These are phyloP conservation scores for Pachyramphus minor DNA, from an alignment of 2,113 vertebrate genomes.

Conservation along the genomic window DNA sequence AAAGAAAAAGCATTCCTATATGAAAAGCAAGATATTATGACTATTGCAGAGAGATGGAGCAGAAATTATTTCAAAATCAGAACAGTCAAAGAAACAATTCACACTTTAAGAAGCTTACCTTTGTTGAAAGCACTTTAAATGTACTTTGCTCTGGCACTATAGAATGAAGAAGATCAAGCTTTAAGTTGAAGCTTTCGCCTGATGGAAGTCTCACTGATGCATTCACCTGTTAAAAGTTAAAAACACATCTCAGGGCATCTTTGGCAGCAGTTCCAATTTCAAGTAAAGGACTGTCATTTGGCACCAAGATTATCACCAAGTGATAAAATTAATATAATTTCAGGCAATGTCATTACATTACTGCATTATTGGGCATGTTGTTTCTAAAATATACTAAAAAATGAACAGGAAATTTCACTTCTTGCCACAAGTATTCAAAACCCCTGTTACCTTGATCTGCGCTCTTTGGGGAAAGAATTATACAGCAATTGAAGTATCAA, in stretches of 20 bases:
- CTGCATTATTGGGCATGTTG: neutral
- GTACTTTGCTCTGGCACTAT: conserved; percentile 87
- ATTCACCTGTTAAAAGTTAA: conserved; percentile 76
- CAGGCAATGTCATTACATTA: neutral
- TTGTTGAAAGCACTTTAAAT: conserved; percentile 92
- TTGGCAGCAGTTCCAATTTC: neutral
- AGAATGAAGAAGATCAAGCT: conserved; percentile 83
- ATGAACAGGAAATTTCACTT: neutral
- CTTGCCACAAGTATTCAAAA: neutral
- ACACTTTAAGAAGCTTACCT: conserved; percentile 75
- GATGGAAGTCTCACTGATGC: conserved; percentile 81
- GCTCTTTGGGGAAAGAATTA: neutral
- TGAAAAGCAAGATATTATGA: neutral
- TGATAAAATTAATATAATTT: conserved; percentile 11
- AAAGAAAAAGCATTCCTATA: neutral
- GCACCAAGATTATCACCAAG: neutral
- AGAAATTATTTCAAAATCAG: neutral
- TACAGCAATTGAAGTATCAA: neutral
- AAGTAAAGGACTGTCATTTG: neutral
- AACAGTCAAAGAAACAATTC: neutral
- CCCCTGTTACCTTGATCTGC: neutral
- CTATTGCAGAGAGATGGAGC: neutral
- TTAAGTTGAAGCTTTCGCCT: conserved; percentile 82
- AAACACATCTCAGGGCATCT: neutral
- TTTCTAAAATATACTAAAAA: conserved; percentile 7